phyloP scores from a whole-genome alignment of 2,888 invertebrate species.

The Tryphoninae sp. region DNA sequence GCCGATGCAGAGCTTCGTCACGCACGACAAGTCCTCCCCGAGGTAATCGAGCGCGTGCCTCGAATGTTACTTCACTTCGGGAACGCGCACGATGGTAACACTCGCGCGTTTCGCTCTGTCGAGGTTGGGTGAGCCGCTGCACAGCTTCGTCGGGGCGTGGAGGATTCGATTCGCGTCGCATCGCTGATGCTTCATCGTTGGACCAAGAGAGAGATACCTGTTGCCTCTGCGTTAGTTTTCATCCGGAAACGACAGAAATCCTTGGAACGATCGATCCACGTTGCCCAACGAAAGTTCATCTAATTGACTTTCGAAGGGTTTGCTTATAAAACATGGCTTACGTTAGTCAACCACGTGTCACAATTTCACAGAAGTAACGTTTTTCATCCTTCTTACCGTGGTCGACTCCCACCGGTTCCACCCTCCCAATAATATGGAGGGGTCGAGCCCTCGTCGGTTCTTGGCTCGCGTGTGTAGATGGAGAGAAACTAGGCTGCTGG shows the following conservation, averaged over 20 bases:
- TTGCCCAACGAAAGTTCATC: background rate
- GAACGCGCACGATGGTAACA: constrained; percentile 39
- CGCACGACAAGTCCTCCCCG: constrained; percentile 67
- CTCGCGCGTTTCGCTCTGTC: constrained; percentile 56
- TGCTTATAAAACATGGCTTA: too few relatives aligned
- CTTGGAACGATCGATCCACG: constrained; percentile 45
- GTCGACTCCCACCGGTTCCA: too few relatives aligned
- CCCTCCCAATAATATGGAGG: too few relatives aligned
- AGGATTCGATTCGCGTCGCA: constrained; percentile 66
- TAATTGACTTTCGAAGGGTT: background rate
- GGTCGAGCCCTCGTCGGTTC: background rate
- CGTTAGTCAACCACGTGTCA: too few relatives aligned
- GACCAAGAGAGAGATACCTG: constrained; percentile 69
- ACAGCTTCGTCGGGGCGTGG: constrained; percentile 59
- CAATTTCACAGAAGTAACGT: too few relatives aligned
- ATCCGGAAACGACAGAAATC: constrained; percentile 53
- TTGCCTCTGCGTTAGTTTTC: constrained; percentile 65
- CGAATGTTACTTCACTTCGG: constrained; percentile 64
- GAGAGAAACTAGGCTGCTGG: background rate
- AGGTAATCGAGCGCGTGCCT: constrained; percentile 69
- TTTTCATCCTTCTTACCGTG: too few relatives aligned
- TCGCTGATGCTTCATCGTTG: constrained; percentile 65
- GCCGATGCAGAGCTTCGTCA: constrained; percentile 64
- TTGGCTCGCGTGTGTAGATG: background rate
- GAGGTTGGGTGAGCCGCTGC: constrained; percentile 36